Percentiles rank a stretch among this genome's conserved stretches.
These are phyloP conservation scores for Cecropterus lyciades DNA, from an alignment of 1,140 invertebrate genomes.

Conservation along the genomic window DNA sequence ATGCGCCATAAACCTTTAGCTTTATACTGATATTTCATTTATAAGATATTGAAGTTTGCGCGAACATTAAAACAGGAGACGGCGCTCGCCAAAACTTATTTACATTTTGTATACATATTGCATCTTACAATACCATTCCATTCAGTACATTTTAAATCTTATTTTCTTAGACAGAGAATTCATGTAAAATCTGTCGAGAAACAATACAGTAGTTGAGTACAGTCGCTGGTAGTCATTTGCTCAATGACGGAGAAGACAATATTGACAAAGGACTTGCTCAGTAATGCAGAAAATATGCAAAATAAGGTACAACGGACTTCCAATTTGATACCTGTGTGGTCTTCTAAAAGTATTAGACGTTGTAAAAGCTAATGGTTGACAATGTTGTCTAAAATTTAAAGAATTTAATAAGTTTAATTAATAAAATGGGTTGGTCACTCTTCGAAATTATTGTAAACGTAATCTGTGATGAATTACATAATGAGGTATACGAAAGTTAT, in stretches of 20 bases:
- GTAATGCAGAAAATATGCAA: conserved; percentile 76
- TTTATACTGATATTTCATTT: conserved; percentile 35
- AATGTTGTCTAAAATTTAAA: not conserved
- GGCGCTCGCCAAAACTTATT: conserved; percentile 45
- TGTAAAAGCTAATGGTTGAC: not conserved
- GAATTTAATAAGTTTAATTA: not conserved
- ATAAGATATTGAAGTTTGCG: conserved; percentile 38
- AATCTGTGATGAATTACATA: no score
- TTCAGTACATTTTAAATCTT: conserved; percentile 24
- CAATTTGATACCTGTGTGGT: conserved; percentile 66
- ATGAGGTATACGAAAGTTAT: no score
- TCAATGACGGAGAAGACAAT: conserved; percentile 64
- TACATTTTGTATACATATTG: conserved; percentile 62
- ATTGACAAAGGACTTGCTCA: conserved; percentile 72
- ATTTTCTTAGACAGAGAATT: conserved; percentile 3
- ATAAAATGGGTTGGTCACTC: no score
- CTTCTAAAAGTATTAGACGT: conserved; percentile 30
- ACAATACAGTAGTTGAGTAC: conserved; percentile 29
- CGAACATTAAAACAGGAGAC: conserved; percentile 46
- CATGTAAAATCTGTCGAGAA: not conserved
- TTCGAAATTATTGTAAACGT: not conserved
- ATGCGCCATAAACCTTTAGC: conserved; percentile 26
- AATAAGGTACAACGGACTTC: conserved; percentile 52
- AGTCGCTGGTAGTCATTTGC: conserved; percentile 53
- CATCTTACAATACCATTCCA: conserved; percentile 28